Percentiles rank a stretch among this genome's conserved stretches.
These are phyloP conservation scores for Agonopterix alstromeriana DNA, from an alignment of 2,888 invertebrate genomes.

Conservation along the genomic window DNA sequence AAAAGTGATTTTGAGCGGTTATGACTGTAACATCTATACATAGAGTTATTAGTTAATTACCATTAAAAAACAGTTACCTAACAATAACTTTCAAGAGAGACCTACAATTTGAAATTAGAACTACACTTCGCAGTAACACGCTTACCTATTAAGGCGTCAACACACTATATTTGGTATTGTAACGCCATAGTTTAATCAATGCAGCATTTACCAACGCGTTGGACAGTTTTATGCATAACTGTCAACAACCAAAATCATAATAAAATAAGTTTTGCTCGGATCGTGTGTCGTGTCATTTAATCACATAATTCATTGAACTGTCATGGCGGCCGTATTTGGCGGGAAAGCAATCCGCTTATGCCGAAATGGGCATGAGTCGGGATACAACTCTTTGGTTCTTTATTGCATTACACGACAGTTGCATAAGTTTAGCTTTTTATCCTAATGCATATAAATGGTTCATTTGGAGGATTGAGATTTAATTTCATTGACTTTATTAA, in stretches of 20 bases:
- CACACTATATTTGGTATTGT: slow-evolving; percentile 47
- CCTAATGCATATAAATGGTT: no score
- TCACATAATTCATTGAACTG: slow-evolving; percentile 71
- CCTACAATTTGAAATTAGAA: no score
- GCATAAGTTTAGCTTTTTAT: slow-evolving; percentile 18
- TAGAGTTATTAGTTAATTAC: no score
- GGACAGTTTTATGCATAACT: slow-evolving; percentile 45
- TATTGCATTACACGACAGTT: slow-evolving; percentile 51
- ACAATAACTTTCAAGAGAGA: no score
- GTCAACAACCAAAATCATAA: slow-evolving; percentile 45
- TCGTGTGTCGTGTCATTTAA: slow-evolving; percentile 59
- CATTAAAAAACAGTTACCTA: no score
- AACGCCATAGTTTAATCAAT: slow-evolving; percentile 53
- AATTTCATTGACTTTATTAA: no score
- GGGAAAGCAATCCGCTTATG: slow-evolving; percentile 72
- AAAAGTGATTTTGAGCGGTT: no score
- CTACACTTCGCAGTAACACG: slow-evolving; percentile 1
- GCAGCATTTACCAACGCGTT: slow-evolving; percentile 37
- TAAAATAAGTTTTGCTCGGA: slow-evolving; percentile 34
- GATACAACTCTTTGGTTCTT: slow-evolving; percentile 58
- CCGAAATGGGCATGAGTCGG: slow-evolving; percentile 59
- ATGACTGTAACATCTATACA: no score
- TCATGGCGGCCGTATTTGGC: slow-evolving; percentile 70
- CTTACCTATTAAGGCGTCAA: slow-evolving; percentile 21
- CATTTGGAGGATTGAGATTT: no score